These are phyloP conservation scores for Neoniphon sammara DNA, from an alignment of 2,797 vertebrate species.

Conservation along the genomic window DNA sequence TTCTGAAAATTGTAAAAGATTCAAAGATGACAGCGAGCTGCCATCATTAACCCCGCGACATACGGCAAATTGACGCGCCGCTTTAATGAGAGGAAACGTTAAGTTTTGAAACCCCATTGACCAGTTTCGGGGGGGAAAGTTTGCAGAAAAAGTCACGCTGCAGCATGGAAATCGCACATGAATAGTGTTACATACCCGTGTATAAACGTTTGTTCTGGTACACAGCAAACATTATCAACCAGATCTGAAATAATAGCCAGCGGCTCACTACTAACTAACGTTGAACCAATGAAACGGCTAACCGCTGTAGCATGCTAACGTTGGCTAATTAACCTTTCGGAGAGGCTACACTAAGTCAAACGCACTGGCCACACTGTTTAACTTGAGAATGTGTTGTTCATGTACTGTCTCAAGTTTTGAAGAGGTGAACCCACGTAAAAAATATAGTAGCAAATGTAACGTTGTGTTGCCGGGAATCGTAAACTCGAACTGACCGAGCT, in stretches of 20 bases:
- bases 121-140: neutral
- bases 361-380: neutral
- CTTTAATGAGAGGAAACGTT: neutral
- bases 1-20: neutral
- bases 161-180: fast-evolving
- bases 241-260: neutral
- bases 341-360: neutral
- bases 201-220: too few relatives aligned
- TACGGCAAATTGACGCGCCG: slow-evolving; percentile 49
- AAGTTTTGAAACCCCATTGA: slow-evolving; percentile 37
- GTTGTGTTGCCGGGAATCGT: neutral
- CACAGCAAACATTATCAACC: neutral
- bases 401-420: too few relatives aligned
- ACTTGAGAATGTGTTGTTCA: neutral
- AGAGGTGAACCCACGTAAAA: neutral
- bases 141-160: fast-evolving
- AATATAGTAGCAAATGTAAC: fast-evolving
- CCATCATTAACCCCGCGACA: slow-evolving; percentile 34
- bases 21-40: slow-evolving; percentile 27
- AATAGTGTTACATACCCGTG: too few relatives aligned
- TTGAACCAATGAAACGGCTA: slow-evolving; percentile 34
- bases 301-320: slow-evolving; percentile 51
- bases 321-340: slow-evolving; percentile 44
- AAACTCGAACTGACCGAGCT: slow-evolving; percentile 22
- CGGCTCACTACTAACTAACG: neutral